phyloP scores from a whole-genome alignment of 2,113 vertebrate genomes.

The Apodemus sylvaticus region DNA sequence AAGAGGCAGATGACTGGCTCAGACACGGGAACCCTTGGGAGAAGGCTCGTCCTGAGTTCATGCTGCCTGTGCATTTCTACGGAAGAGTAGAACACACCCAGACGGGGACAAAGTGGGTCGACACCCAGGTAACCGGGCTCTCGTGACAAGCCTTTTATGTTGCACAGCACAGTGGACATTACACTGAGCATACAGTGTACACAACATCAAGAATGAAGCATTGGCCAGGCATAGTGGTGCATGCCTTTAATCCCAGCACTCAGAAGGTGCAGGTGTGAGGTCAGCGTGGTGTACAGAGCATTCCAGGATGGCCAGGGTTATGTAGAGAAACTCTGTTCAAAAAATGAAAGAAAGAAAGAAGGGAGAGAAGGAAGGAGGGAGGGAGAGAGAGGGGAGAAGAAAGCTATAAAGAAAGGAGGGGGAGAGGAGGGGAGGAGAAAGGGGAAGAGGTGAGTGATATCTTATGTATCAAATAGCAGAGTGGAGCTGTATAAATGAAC shows the following conservation, averaged over 20 bases:
- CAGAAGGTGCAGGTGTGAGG: neutral
- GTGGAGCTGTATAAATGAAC: neutral
- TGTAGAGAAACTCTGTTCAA: neutral
- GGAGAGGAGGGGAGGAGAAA: no score
- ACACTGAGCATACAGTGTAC: accelerated
- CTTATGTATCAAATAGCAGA: neutral
- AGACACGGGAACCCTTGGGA: slow-evolving; percentile 98
- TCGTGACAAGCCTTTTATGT: accelerated
- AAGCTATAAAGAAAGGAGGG: no score
- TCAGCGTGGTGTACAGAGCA: neutral
- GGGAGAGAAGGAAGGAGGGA: no score
- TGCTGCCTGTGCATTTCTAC: slow-evolving; percentile 97
- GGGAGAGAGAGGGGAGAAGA: no score
- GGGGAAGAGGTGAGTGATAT: neutral
- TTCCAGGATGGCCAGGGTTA: neutral
- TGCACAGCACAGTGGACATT: neutral
- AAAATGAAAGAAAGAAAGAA: neutral
- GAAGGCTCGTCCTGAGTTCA: slow-evolving; percentile 96
- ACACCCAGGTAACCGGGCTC: slow-evolving; percentile 91
- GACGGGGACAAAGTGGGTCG: slow-evolving; percentile 90
- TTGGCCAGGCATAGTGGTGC: accelerated
- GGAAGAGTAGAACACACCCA: slow-evolving; percentile 89
- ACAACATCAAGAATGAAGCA: neutral
- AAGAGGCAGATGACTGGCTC: slow-evolving; percentile 98
- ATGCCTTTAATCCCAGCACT: neutral